Conservation (phyloP, 2,113 vertebrate genomes). For the Sinocyclocheilus grahami region DNA sequence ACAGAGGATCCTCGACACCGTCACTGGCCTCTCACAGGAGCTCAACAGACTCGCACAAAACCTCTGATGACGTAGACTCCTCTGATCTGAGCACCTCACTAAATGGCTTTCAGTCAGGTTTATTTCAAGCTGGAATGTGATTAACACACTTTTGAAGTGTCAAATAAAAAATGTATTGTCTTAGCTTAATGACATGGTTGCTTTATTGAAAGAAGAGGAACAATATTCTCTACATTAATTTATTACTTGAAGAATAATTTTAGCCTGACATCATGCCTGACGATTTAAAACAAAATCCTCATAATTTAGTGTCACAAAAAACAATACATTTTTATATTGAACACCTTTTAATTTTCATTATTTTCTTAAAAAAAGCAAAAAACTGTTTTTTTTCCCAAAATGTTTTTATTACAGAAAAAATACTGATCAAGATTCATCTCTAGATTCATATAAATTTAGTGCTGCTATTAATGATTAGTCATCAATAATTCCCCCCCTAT, state of each 20-base stretch:
- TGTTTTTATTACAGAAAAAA: no score
- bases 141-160: background rate
- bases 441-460: no score
- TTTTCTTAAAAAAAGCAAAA: no score
- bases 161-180: background rate
- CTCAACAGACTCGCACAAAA: slow-evolving; percentile 83
- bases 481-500: no score
- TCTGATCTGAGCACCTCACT: background rate
- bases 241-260: background rate
- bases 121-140: background rate
- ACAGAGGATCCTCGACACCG: slow-evolving; percentile 77
- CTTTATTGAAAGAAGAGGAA: background rate
- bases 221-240: background rate
- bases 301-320: no score
- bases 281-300: background rate
- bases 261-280: background rate
- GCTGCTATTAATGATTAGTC: no score
- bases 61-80: slow-evolving; percentile 65
- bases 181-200: background rate
- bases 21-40: slow-evolving; percentile 86
- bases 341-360: no score
- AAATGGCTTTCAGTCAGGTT: background rate
- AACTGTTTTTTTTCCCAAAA: no score
- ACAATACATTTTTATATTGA: no score
- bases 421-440: no score